A percentile compares a stretch with the other conserved stretches of the same genome.
Evolutionary conservation across 2,113 vertebrate genomes (phyloP).

Genomic region (Oryctolagus cuniculus): mOryCun1.1 NC_091440.1:18078001-18078500

Average conservation of each 20-base stretch:
- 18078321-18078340: not conserved
- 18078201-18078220: conserved; percentile 53
- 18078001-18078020: not conserved
- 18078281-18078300: not conserved
- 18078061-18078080: conserved; percentile 58
- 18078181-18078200: conserved; percentile 35
- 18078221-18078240: conserved; percentile 44
- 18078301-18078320: conserved; percentile 17
- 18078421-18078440: not conserved
- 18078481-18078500: not conserved
- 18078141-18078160: conserved; percentile 53
- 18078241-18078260: conserved; percentile 65
- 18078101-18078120: conserved; percentile 53
- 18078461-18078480: not conserved
- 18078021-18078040: not conserved
- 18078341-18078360: conserved; percentile 11
- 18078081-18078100: not conserved
- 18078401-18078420: not conserved
- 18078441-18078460: not conserved
- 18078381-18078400: conserved; percentile 2
- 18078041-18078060: not conserved
- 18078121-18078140: conserved; percentile 62
- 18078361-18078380: not conserved
- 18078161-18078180: conserved; percentile 56
- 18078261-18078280: conserved; percentile 38